Evolutionary conservation across 2,797 vertebrate species (phyloP).

Genomic region (Gambelia wislizenii): DNA sequence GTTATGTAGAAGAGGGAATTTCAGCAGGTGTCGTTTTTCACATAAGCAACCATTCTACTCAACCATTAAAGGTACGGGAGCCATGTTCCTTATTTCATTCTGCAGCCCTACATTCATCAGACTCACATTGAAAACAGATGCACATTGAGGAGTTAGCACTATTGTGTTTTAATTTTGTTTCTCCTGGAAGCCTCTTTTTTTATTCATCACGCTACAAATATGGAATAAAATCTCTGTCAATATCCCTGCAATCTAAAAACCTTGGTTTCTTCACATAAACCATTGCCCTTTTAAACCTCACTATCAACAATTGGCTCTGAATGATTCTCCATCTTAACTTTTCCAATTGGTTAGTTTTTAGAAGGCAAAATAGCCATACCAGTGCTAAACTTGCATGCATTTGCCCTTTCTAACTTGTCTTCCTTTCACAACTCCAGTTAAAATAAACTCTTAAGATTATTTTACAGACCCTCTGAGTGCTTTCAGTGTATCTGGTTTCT

Average conservation of each 20-base stretch:
- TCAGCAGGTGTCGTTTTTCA: no score
- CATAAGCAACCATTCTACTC: no score
- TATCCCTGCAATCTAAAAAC: not conserved
- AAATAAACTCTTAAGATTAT: slow-evolving; percentile 67
- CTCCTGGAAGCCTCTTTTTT: not conserved
- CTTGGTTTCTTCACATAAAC: not conserved
- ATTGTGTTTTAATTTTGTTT: not conserved
- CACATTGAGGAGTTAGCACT: not conserved
- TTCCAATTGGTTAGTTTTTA: not conserved
- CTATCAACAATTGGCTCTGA: not conserved
- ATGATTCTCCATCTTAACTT: not conserved
- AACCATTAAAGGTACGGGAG: no score
- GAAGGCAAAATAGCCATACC: not conserved
- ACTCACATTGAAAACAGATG: not conserved
- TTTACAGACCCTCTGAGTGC: slow-evolving; percentile 63
- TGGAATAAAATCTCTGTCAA: not conserved
- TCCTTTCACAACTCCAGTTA: slow-evolving; percentile 69
- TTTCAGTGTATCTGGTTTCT: slow-evolving; percentile 72
- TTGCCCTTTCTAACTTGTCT: slow-evolving; percentile 66
- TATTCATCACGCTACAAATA: not conserved
- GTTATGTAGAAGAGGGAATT: no score
- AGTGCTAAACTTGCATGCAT: slow-evolving; percentile 48
- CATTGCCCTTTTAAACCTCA: not conserved
- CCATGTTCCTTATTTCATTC: no score
- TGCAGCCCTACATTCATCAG: not conserved